Evolutionary conservation across 2,113 vertebrate genomes (phyloP), one percentile per base, ranked within the genome.

Genomic region (Mionectes macconnelli): DNA sequence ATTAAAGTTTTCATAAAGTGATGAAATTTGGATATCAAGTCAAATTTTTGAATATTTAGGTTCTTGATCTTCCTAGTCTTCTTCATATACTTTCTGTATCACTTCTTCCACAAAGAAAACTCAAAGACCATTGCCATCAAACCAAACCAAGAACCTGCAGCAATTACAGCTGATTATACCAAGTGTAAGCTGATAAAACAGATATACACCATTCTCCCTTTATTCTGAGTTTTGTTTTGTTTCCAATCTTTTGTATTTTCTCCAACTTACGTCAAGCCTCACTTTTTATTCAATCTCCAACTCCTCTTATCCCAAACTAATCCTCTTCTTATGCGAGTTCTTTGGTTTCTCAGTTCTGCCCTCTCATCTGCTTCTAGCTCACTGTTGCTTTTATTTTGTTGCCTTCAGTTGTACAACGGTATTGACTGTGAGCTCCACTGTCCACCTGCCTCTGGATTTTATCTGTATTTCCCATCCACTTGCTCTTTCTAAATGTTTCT

Each of bases 91-190:
- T 2, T 72, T 57, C 62, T 49, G 7, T 40, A 49, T 21, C 17
- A 42, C 31, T n/a, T 89, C 33, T 90, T 80, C 31, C 42, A 50
- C 77, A 89, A 70, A 72, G 12, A 60, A 72, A 81, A 63, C 3
- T 6, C 28, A 5, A 18, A 47, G 9, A 40, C 27, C 64, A n/a
- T 7, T 27, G 31, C 25, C 42, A 44, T 14, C 3, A 3, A 37
- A 31, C 4, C 33, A 62, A 64, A 75, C 15, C 31, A 67, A 88
- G 18, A 28, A 67, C 16, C 62, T 72, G 33, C 49, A 25, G 30
- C 37, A 14, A 15, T 45, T 35, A 14, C 0, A 75, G 19, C 11
- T 3, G 0, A 3, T 18, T 42, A 18, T n/a, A 44, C 23, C 10
- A 11, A 19, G 1, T 17, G 19, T 14, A 30, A 21, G 27, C 42